Base-by-base conservation (phyloP, 2,888 invertebrate genomes). In the Melanostoma scalare region DNA sequence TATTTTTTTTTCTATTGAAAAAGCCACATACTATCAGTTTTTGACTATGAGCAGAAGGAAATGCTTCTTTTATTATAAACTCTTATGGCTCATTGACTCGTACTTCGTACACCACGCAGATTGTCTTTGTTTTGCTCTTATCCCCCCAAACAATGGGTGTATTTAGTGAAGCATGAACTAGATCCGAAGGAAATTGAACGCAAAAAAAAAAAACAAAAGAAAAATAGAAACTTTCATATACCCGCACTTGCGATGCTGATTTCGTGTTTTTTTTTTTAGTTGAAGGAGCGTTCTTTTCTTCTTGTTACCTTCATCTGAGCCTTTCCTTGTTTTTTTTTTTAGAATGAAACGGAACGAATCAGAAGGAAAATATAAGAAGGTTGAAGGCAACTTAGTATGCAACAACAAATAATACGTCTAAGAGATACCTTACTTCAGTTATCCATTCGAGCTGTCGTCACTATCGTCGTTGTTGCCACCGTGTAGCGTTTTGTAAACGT, bases 381-480 rank as follows among this genome's bases (percentile, higher is more conserved):
- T 65, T 72, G 60, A 52, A 58, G 65, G 60, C 50, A 73, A 72
- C 77, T 77, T 74, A 78, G 73, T 78, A 63, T 77, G 77, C 46
- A 63, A 35, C 33, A 46, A 40, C 31, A 48, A 55, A 48, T 38
- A 61, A 44, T 71, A 76, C 72, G 53, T 82, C 68, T 73, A 20
- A 20, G 53, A 63, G 40, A 73, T 48, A 48, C 9, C 6, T 1
- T 69, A 69, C 55, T 61, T 58, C 10, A 30, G 42, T 61, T 50
- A 74, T 44, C 73, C 74, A 69, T 74, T 48, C 48, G 56, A 42
- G 31, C 60, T 73, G 65, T 56, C 46, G 52, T 65, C 65, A 9
- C 50, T 50, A 36, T 63, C 44, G 46, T 55, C 52, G 42, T 9
- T 46, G 44, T 52, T 42, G 52, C 33, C 55, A 44, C 10, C 35